Percentiles rank a stretch among this genome's conserved stretches.
Evolutionary conservation across 2,888 invertebrate species (phyloP).

Genomic region (Tetragonula carbonaria): DNA sequence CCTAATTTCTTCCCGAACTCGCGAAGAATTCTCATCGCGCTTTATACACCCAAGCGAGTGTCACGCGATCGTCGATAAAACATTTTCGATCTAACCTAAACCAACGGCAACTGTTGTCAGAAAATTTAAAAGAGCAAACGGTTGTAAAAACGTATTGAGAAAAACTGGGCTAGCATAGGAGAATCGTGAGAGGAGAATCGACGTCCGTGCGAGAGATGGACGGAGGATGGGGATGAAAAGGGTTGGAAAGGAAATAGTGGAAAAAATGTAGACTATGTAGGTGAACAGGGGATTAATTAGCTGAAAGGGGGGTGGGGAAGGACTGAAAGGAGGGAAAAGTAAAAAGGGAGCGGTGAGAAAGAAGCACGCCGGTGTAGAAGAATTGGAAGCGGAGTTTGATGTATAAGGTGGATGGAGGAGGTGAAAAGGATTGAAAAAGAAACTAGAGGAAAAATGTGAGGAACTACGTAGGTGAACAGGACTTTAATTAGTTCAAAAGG

Average conservation of each 20-base stretch:
- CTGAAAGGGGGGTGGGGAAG: background rate
- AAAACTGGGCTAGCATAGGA: background rate
- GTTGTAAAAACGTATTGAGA: background rate
- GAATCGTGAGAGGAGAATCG: background rate
- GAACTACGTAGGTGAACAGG: background rate
- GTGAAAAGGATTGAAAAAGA: background rate
- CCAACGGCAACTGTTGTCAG: too few relatives aligned
- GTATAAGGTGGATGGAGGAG: background rate
- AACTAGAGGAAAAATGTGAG: background rate
- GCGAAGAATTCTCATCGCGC: too few relatives aligned
- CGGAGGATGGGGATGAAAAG: background rate
- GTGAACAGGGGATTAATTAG: conserved; percentile 3
- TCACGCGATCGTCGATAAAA: too few relatives aligned
- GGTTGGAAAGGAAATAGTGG: background rate
- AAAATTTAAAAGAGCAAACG: too few relatives aligned
- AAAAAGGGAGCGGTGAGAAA: background rate
- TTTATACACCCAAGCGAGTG: too few relatives aligned
- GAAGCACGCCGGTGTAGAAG: background rate
- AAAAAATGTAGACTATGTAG: background rate
- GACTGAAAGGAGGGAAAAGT: background rate
- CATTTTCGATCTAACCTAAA: too few relatives aligned
- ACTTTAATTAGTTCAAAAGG: conserved; percentile 8
- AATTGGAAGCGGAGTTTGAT: background rate
- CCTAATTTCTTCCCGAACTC: too few relatives aligned
- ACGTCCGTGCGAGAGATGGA: background rate